A percentile compares a stretch with the other conserved stretches of the same genome.
Conservation (phyloP, 1,140 invertebrate genomes). For the Cephus cinctus region DNA sequence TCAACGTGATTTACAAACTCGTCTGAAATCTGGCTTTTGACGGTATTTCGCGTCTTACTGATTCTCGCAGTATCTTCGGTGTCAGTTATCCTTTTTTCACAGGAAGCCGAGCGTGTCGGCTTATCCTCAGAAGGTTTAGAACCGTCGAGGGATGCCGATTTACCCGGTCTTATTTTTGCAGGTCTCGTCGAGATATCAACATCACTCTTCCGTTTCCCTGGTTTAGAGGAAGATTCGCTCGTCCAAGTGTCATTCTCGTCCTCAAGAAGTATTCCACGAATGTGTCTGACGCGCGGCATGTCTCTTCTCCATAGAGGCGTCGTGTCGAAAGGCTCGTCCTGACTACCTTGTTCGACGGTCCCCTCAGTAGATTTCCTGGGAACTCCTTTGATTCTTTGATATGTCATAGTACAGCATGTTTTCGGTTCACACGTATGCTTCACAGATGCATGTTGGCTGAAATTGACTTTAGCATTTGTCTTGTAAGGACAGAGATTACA, state of each 20-base stretch:
- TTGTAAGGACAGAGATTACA: constrained; percentile 65
- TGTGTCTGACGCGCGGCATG: constrained; percentile 59
- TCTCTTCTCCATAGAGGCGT: constrained; percentile 63
- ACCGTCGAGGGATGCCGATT: constrained; percentile 24
- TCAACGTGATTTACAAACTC: constrained; percentile 19
- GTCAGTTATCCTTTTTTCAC: constrained; percentile 15
- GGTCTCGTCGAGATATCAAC: constrained; percentile 25
- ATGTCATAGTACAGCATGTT: constrained; percentile 32
- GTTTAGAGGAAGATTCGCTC: constrained; percentile 22
- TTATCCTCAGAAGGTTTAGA: constrained; percentile 19
- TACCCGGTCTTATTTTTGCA: constrained; percentile 30
- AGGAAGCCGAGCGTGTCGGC: constrained; percentile 29
- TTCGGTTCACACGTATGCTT: constrained; percentile 53
- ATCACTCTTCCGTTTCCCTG: constrained; percentile 36
- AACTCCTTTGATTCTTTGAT: constrained; percentile 45
- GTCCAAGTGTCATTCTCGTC: constrained; percentile 22
- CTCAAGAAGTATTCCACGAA: constrained; percentile 61
- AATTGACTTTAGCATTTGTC: constrained; percentile 56
- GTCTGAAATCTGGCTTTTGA: constrained; percentile 7
- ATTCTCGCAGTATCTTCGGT: neutral
- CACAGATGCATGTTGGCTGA: constrained; percentile 60
- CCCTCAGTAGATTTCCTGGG: constrained; percentile 23
- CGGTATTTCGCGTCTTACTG: neutral
- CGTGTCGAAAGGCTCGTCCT: constrained; percentile 54
- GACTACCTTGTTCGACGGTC: constrained; percentile 23